Evolutionary conservation across 2,113 vertebrate species (phyloP), one percentile per base, ranked within the genome.

Genomic region (Takifugu flavidus): DNA sequence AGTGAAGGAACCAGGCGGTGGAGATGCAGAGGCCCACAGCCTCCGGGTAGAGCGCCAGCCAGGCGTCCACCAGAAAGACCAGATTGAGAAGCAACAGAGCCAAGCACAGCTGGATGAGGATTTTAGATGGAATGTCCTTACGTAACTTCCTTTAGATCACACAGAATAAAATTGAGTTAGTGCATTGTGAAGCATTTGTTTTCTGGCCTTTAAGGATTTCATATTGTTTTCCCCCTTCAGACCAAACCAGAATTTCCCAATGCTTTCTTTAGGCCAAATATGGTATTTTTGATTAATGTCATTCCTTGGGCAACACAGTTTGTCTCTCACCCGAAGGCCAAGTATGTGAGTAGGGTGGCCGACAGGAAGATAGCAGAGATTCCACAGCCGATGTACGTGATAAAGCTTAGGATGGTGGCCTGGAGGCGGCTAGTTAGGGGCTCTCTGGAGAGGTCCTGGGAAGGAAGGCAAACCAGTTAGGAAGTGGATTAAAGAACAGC

Each of bases 361-460:
- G 95, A 93, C 70, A 98, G 91, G 87, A 98, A 98, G 87, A 98
- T 92, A 53, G 94, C 92, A 27, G 96, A 98, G 66, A 99, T 75
- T 20, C 96, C 96, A 87, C 96, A 98, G 71, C 97, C 97, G 60
- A 98, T 95, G 47, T 95, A 96, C 0, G 95, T 95, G 79, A 99
- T 98, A 56, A 94, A 98, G 28, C 93, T 96, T 49, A 98, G 90
- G 64, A 96, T 93, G 80, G 87, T 84, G 64, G 78, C 79, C 72
- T 98, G 92, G 25, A 71, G 4, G 20, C 79, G 85, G 70, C 73
- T 79, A 34, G 72, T 70, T 4, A 72, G 3, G 49, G 54, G 5
- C 2, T 76, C 50, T 80, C 89, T 87, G 70, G 92, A 91, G 28
- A 96, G 59, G 74, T 94, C 90, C 96, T 98, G 64, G 56, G 79